Percentiles rank a stretch among this genome's conserved stretches.
These are phyloP conservation scores for Dione vanillae DNA, from an alignment of 2,888 invertebrate species.

Conservation along the genomic window DNA sequence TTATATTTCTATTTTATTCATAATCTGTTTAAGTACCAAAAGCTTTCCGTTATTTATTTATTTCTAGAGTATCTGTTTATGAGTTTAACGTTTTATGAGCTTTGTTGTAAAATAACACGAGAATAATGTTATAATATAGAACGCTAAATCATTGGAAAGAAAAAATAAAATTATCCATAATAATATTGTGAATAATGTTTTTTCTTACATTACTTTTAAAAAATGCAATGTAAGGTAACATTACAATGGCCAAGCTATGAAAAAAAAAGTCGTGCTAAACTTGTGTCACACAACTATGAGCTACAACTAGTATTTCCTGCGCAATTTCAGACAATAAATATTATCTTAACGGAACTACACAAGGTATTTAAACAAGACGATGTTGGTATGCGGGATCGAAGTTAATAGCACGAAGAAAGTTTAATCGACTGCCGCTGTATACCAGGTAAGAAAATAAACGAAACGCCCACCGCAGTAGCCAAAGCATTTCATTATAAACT, in stretches of 20 bases:
- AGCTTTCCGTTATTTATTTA: too few relatives aligned
- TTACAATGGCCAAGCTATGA: too few relatives aligned
- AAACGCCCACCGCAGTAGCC: constrained; percentile 67
- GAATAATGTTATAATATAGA: background rate
- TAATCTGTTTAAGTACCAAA: too few relatives aligned
- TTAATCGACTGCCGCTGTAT: constrained; percentile 54
- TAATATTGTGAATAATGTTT: too few relatives aligned
- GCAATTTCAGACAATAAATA: constrained; percentile 26
- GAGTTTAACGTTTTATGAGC: background rate
- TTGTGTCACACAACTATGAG: background rate
- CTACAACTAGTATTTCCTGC: constrained; percentile 15
- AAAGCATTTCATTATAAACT: constrained; percentile 75
- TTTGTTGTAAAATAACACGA: background rate
- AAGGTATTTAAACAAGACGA: constrained; percentile 40
- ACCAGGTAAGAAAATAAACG: constrained; percentile 63
- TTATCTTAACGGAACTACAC: constrained; percentile 28
- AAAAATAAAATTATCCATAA: too few relatives aligned
- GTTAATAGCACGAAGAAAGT: constrained; percentile 53
- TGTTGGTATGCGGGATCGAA: constrained; percentile 47
- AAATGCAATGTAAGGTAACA: too few relatives aligned
- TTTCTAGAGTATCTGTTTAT: too few relatives aligned
- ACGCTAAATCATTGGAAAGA: too few relatives aligned
- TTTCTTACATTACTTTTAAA: too few relatives aligned
- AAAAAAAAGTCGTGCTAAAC: background rate
- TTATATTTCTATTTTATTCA: too few relatives aligned